Conservation (phyloP, 2,113 vertebrate species). For the Vulpes vulpes region DNA sequence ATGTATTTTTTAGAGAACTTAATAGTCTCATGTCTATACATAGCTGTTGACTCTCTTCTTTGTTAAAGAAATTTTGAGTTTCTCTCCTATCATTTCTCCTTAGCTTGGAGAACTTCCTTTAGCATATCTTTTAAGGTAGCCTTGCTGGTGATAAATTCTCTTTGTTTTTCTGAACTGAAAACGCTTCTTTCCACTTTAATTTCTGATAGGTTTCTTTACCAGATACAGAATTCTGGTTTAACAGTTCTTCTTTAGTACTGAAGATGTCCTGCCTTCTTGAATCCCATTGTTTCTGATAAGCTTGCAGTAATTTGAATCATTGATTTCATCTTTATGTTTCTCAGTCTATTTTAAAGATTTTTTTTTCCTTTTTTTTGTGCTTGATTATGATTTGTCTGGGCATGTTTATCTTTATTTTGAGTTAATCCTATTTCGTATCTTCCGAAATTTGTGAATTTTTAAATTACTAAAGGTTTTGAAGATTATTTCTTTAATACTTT, state of each 20-base stretch:
- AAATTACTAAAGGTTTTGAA: background rate
- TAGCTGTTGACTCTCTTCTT: background rate
- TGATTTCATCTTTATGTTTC: background rate
- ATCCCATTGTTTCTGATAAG: background rate
- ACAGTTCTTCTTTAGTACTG: background rate
- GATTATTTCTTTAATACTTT: background rate
- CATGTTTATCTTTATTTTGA: background rate
- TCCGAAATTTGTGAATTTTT: background rate
- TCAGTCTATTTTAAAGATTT: background rate
- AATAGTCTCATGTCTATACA: background rate
- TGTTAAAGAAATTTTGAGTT: conserved; percentile 25
- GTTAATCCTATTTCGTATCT: background rate
- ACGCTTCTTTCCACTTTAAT: background rate
- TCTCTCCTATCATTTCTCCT: background rate
- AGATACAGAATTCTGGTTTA: background rate
- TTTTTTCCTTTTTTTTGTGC: background rate
- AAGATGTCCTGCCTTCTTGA: background rate
- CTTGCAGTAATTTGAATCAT: background rate
- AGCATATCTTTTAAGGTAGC: background rate
- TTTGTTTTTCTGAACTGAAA: conserved; percentile 7
- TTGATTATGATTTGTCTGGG: background rate
- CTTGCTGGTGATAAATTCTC: background rate
- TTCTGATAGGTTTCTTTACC: background rate
- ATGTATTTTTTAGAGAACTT: background rate
- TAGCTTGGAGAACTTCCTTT: background rate